phyloP scores from a whole-genome alignment of 2,888 invertebrate species.

The Synergus japonicus region DNA sequence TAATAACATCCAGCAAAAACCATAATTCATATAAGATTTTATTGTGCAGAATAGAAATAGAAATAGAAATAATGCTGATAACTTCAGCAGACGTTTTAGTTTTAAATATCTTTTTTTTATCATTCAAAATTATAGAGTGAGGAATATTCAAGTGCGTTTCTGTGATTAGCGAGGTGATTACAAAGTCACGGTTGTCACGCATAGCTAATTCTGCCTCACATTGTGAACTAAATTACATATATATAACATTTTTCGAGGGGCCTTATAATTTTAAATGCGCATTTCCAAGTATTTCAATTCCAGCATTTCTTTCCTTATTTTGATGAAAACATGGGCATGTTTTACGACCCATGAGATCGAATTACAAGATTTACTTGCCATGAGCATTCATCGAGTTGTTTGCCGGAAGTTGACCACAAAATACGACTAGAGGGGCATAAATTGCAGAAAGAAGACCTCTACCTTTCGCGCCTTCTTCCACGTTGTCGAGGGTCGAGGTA shows the following conservation, averaged over 20 bases:
- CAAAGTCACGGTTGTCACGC: neutral
- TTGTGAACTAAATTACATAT: neutral
- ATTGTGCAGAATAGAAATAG: neutral
- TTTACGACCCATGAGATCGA: neutral
- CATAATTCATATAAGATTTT: neutral
- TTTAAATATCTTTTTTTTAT: no score
- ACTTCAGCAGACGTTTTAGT: no score
- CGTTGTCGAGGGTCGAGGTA: constrained; percentile 28
- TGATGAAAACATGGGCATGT: neutral
- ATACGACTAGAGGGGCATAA: neutral
- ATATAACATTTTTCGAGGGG: constrained; percentile 3
- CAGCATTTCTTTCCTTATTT: neutral
- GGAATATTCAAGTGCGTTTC: neutral
- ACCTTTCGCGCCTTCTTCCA: constrained; percentile 13
- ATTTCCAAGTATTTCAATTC: neutral
- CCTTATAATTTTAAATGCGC: neutral
- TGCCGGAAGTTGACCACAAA: constrained; percentile 26
- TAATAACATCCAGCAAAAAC: neutral
- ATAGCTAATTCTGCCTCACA: neutral
- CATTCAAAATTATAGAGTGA: no score
- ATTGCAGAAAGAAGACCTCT: neutral
- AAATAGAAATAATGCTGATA: neutral
- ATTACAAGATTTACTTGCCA: neutral
- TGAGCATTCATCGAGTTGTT: neutral
- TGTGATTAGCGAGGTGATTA: neutral